Base-by-base conservation (phyloP, 2,113 vertebrate species). In the Numida meleagris region DNA sequence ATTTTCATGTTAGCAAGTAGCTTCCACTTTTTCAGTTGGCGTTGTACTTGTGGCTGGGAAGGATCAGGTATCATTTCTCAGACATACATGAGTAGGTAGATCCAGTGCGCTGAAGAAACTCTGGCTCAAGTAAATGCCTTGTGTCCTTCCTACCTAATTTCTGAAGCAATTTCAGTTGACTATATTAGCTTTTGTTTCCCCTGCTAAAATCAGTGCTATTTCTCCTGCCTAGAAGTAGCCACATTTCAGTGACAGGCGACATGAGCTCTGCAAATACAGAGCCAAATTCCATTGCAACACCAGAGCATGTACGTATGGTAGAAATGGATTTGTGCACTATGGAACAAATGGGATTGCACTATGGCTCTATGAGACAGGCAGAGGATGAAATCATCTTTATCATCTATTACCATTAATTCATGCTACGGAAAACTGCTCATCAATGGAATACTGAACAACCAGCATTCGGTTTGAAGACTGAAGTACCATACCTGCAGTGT, bases 171-270 rank as follows among this genome's bases (percentile, higher is more conserved):
- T 94, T 92, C 23, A 72, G 14, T 17, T 80, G 58, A 81, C 77
- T 72, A 5, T 72, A 5, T 73, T 72, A 75, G 58, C 40, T 53
- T 85, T 57, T 9, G 14, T 74, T 92, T 75, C 43, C 86, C 73
- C 55, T 51, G 73, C 65, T 93, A 68, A 43, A 75, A 94, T n/a
- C 76, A 94, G 48, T 34, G 78, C 63, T 94, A 87, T 67, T 91
- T 93, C 92, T 87, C 71, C 78, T 91, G 66, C 79, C 48, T 25
- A 67, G 66, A 92, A 82, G 45, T 24, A 66, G 59, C 67, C 67
- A 82, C 84, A 77, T 91, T 89, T 94, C 84, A 77, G 2, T 38
- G 82, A 80, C 1, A 3, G 55, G 89, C 88, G 92, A 93, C 4
- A 12, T 55, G 88, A 90, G 72, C 86, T 68, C 51, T 88, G 34